Base-by-base conservation (phyloP, 92 coral and sea anemone species). In the Palythoa caribaeorum region DNA sequence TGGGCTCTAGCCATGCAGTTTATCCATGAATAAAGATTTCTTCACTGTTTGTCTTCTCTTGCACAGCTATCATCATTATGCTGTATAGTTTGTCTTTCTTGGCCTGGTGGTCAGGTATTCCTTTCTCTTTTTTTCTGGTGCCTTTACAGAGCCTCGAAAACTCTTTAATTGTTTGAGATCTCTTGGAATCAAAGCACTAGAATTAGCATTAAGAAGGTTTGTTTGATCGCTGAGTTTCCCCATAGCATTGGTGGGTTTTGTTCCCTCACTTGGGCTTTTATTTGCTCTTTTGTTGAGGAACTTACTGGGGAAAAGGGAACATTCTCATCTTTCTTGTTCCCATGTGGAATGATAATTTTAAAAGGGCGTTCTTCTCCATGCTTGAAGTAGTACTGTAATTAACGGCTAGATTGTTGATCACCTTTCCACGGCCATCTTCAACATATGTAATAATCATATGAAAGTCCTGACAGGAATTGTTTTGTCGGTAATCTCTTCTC, bases 1-100 rank as follows among this genome's bases (percentile, higher is more conserved):
- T 88, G 37, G 96, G 90, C 73, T 93, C 92, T 51, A 91, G 93
- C 90, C 89, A 90, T 6, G 92, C 92, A 72, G 90, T 74, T 14
- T 90, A 77, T 14, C 90, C 80, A 52, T 91, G 93, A 8, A 93
- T 84, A 78, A 88, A 93, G 16, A 10, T 39, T 8, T 83, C 86
- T 80, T 87, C 85, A 9, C 53, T 81, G 3, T 72, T 73, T 59
- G 28, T 40, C 71, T 83, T 65, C 70, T 93, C 93, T 73, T 83
- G 70, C 1, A 83, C 92, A 21, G 91, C 87, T 91, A 83, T 87
- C 28, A 90, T 53, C 91, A 87, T 86, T 40, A 92, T 65, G 62
- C 91, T 83, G 83, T 90, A 81, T 13, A 90, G 79, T 83, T 87
- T 87, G 76, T 84, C 95, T 86, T 72, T 90, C 77, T 38, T 51